Evolutionary conservation across 2,888 invertebrate species (phyloP).

Genomic region (Pseudococcus viburni): DNA sequence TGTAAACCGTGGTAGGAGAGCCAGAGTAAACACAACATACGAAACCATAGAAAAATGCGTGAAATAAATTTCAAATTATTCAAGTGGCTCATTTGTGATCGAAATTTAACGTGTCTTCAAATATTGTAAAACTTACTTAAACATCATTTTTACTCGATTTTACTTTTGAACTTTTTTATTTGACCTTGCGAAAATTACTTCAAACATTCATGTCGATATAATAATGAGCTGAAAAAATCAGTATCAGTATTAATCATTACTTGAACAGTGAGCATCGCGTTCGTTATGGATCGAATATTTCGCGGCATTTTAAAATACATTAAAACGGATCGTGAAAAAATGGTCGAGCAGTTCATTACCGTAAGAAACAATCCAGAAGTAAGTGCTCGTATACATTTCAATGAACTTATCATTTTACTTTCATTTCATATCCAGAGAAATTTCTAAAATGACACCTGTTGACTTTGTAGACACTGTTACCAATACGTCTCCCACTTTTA

Average conservation of each 20-base stretch:
- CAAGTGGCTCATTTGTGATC: no score
- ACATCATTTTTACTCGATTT: neutral
- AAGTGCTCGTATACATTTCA: constrained; percentile 68
- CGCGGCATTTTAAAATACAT: constrained; percentile 93
- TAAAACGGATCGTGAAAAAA: constrained; percentile 83
- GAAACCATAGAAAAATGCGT: no score
- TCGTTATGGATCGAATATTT: constrained; percentile 86
- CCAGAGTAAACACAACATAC: no score
- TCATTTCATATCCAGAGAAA: neutral
- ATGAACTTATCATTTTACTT: neutral
- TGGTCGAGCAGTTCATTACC: constrained; percentile 93
- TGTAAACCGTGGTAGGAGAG: no score
- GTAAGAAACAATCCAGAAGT: constrained; percentile 91
- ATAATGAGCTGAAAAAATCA: neutral
- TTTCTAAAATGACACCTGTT: neutral
- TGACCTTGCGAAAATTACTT: constrained; percentile 43
- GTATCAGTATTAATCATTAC: neutral
- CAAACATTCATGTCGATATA: constrained; percentile 21
- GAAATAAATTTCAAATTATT: no score
- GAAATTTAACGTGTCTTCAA: no score
- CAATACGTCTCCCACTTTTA: constrained; percentile 1
- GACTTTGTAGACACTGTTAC: constrained; percentile 48
- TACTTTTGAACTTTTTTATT: neutral
- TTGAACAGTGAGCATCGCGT: neutral
- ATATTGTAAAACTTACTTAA: neutral